These are phyloP conservation scores for Morone saxatilis DNA, from an alignment of 2,113 vertebrate genomes.

Conservation along the genomic window DNA sequence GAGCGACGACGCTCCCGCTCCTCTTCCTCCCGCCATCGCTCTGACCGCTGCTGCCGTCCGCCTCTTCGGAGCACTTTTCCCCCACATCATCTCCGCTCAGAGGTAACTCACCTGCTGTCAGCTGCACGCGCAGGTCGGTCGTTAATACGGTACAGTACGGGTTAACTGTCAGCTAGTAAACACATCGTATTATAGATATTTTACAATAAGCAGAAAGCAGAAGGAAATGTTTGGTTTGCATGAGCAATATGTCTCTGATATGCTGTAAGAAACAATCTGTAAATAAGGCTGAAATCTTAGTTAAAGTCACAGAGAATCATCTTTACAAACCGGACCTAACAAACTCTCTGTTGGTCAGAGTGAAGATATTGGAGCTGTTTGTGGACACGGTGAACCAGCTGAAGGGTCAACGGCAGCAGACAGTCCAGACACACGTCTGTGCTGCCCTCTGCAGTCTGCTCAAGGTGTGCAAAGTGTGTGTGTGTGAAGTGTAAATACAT, in stretches of 20 bases:
- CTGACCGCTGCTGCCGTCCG: slow-evolving; percentile 85
- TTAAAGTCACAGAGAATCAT: too few relatives aligned
- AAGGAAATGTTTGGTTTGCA: too few relatives aligned
- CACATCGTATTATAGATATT: too few relatives aligned
- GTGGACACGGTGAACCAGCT: slow-evolving; percentile 88
- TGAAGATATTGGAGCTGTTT: slow-evolving; percentile 90
- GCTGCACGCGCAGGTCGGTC: background rate
- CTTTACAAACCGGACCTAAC: background rate
- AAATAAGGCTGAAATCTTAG: too few relatives aligned
- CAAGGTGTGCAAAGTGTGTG: slow-evolving; percentile 77
- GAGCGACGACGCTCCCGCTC: slow-evolving; percentile 84
- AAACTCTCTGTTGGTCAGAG: slow-evolving; percentile 72
- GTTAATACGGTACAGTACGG: too few relatives aligned
- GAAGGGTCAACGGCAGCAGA: slow-evolving; percentile 91
- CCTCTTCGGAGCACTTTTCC: slow-evolving; percentile 91
- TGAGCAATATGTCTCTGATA: too few relatives aligned
- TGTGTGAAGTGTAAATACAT: background rate
- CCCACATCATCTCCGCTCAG: slow-evolving; percentile 87
- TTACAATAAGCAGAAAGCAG: too few relatives aligned
- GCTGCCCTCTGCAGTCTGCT: slow-evolving; percentile 91
- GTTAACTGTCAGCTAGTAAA: too few relatives aligned
- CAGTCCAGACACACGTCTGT: slow-evolving; percentile 87
- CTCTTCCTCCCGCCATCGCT: slow-evolving; percentile 85
- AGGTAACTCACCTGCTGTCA: slow-evolving; percentile 82
- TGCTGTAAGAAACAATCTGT: too few relatives aligned